phyloP scores from a whole-genome alignment of 2,797 vertebrate genomes.

The Syndactyla subalaris region DNA sequence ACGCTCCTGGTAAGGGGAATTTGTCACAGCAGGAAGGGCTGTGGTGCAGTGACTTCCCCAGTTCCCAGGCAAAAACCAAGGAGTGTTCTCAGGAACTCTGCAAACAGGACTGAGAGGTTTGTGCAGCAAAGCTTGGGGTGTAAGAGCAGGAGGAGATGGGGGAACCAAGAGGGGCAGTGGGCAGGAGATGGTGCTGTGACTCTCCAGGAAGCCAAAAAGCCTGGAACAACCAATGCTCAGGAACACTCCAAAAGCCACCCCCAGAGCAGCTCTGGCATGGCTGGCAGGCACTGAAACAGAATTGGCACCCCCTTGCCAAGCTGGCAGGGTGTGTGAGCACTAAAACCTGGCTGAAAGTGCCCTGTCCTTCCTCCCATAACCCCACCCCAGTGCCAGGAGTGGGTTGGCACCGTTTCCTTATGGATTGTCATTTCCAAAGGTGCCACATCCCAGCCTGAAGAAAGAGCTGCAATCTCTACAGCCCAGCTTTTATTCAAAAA shows the following conservation, averaged over 20 bases:
- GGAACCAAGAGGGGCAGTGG: not conserved
- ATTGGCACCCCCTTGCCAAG: not conserved
- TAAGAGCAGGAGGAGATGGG: not conserved
- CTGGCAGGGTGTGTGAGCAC: not conserved
- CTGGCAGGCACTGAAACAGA: not conserved
- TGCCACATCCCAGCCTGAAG: not conserved
- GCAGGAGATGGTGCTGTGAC: constrained; percentile 1
- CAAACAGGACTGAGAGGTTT: not conserved
- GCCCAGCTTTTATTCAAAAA: no score
- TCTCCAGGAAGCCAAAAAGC: not conserved
- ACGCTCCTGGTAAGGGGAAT: not conserved
- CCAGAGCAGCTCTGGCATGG: not conserved
- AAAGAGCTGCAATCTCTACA: not conserved
- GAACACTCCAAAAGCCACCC: not conserved
- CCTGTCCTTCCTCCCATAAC: not conserved
- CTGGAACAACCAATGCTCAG: not conserved
- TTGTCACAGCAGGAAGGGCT: not conserved
- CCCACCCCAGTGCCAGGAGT: not conserved
- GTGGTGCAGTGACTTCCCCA: not conserved
- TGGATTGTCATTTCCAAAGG: not conserved
- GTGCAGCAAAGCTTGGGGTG: not conserved
- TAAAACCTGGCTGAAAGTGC: not conserved
- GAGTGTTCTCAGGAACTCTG: not conserved
- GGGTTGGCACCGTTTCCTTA: not conserved
- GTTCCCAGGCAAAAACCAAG: not conserved